These are phyloP conservation scores for Acanthosepion lycidas DNA, from an alignment of 2,888 invertebrate genomes.

Conservation along the genomic window DNA sequence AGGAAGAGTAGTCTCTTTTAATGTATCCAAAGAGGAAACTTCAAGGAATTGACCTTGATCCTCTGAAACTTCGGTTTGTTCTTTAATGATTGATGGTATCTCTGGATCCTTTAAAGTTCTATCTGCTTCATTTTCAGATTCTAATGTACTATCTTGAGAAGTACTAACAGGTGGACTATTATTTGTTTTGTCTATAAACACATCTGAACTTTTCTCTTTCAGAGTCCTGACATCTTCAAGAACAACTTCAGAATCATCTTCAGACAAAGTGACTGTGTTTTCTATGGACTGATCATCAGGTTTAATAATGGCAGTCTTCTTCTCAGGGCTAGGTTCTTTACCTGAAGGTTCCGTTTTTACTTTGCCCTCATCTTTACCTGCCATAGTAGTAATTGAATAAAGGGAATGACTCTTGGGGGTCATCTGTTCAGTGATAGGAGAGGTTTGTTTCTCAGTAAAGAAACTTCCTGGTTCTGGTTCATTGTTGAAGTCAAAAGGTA, in stretches of 20 bases:
- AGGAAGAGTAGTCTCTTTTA: background rate
- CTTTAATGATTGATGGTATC: background rate
- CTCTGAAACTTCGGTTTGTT: background rate
- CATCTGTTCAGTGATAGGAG: slow-evolving; percentile 37
- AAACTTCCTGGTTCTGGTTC: slow-evolving; percentile 42
- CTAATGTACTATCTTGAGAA: background rate
- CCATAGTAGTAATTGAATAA: background rate
- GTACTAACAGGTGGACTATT: background rate
- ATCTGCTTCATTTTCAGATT: background rate
- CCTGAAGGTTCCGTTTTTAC: background rate
- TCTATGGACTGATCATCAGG: background rate
- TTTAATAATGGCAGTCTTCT: background rate
- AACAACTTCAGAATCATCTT: background rate
- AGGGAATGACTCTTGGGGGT: background rate
- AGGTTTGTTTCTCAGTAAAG: slow-evolving; percentile 24
- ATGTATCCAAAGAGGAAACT: background rate
- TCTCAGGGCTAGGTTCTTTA: background rate
- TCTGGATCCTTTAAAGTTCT: background rate
- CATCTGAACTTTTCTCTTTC: background rate
- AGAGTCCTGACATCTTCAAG: background rate
- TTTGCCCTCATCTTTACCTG: background rate
- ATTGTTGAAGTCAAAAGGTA: slow-evolving; percentile 35
- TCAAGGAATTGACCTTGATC: background rate
- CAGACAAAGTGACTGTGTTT: background rate
- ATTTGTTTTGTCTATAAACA: background rate